Evolutionary conservation across 2,888 invertebrate species (phyloP), one percentile per base, ranked within the genome.

Genomic region (Hirtodrosophila duncani): DNA sequence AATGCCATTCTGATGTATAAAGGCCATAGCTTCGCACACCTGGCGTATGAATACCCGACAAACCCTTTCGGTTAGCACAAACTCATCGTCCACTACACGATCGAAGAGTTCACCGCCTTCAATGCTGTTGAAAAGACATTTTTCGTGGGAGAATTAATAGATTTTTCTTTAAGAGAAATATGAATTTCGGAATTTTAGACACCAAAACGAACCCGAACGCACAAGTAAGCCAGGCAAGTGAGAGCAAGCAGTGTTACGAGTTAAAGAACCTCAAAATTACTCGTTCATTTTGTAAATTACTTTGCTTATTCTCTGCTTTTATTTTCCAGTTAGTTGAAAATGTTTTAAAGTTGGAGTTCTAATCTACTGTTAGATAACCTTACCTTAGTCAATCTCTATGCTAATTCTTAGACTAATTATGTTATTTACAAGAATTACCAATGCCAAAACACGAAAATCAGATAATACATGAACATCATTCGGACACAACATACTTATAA

Each of bases 91-190:
- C 60, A 99, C 98, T 14, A 99, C 98, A 42, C 99, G 91, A 87
- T 99, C 99, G 86, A 99, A 99, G 29, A 99, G 88, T 88, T 99
- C 99, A 1, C 99, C 99, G 5, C 99, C 99, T 83, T 95, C 94
- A 75, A 99, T 97, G 82, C 99, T 99, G 89, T 20, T 44, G 24
- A 44, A 63, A 42, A 5, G 13, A 31, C 43, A 30, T 14, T 16
- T 31, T 33, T 20, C 7, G 17, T 8, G 3, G 11, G 8, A 34
- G 9, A 9, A 9, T 2, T 21, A 26, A 17, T 13, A 11, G 3
- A 9, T 4, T 11, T 4, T 0, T 3, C 1, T 2, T 8, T 1
- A 2, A 9, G 16, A 29, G 3, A 6, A 11, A 2, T 1, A 1
- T 2, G n/a, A n/a, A n/a, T n/a, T n/a, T n/a, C n/a, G n/a, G n/a